Conservation (phyloP, 1,140 invertebrate species). For the Holcopasites calliopsidis region DNA sequence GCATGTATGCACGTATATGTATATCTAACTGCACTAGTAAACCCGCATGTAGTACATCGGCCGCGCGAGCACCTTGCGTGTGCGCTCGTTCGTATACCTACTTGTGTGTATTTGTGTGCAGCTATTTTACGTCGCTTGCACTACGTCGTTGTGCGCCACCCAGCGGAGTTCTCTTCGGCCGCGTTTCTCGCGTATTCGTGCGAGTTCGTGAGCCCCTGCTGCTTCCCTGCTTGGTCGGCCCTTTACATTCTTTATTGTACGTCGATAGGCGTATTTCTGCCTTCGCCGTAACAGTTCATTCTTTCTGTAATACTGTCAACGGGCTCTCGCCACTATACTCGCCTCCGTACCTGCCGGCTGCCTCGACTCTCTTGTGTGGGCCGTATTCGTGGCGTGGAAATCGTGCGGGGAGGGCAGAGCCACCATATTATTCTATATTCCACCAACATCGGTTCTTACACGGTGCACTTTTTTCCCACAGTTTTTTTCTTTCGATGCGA, state of each 20-base stretch:
- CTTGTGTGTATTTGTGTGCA: neutral
- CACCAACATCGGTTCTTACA: constrained; percentile 42
- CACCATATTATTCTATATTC: constrained; percentile 67
- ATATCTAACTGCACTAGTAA: constrained; percentile 21
- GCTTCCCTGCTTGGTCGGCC: constrained; percentile 27
- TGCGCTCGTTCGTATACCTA: neutral
- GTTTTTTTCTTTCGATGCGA: constrained; percentile 13
- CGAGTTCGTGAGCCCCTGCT: constrained; percentile 60
- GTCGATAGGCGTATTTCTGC: constrained; percentile 36
- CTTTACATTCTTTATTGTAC: constrained; percentile 19
- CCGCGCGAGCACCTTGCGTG: neutral
- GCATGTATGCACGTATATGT: neutral
- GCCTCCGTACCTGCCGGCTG: constrained; percentile 31
- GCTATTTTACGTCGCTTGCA: constrained; percentile 51
- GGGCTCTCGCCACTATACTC: constrained; percentile 19
- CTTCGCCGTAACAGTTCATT: constrained; percentile 12
- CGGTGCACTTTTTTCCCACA: constrained; percentile 20
- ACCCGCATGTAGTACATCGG: neutral
- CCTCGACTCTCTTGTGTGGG: constrained; percentile 32
- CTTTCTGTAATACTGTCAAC: constrained; percentile 29
- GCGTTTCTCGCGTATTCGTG: constrained; percentile 56
- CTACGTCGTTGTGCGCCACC: constrained; percentile 56
- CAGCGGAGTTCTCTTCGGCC: constrained; percentile 49
- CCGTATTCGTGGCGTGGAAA: constrained; percentile 63
- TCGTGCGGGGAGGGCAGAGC: constrained; percentile 56